Evolutionary conservation across 2,888 invertebrate species (phyloP).

Genomic region (Ennomos erosarius): DNA sequence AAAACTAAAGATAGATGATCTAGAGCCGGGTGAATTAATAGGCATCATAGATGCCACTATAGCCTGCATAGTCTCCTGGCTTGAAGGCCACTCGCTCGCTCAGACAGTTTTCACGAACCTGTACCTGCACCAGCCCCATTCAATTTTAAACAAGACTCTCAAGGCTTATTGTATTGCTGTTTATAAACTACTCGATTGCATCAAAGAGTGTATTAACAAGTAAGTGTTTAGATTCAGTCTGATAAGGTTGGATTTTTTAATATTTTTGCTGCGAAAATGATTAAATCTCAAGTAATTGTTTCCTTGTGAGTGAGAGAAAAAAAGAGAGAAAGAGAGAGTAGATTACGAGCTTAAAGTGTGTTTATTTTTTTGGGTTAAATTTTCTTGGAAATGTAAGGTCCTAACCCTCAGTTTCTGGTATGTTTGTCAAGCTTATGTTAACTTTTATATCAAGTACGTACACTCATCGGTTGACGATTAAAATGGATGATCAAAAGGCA

Average conservation of each 20-base stretch:
- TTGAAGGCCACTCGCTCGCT: conserved; percentile 98
- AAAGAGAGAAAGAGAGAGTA: too few relatives aligned
- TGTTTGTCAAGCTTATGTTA: too few relatives aligned
- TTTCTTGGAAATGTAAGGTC: too few relatives aligned
- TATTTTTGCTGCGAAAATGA: too few relatives aligned
- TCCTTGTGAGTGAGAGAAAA: neutral
- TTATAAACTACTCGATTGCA: conserved; percentile 95
- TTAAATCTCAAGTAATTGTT: conserved; percentile 2
- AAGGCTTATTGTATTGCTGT: conserved; percentile 94
- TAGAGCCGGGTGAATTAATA: conserved; percentile 92
- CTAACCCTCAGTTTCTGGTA: too few relatives aligned
- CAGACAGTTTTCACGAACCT: conserved; percentile 99
- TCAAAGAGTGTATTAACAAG: conserved; percentile 95
- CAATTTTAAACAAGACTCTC: conserved; percentile 92
- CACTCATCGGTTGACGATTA: too few relatives aligned
- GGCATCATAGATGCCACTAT: conserved; percentile 97
- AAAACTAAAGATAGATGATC: conserved; percentile 90
- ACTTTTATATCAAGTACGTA: too few relatives aligned
- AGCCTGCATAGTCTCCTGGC: conserved; percentile 97
- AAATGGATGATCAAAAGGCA: too few relatives aligned
- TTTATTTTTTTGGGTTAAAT: too few relatives aligned
- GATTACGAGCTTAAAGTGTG: too few relatives aligned
- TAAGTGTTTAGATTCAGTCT: conserved; percentile 64
- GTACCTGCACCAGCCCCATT: conserved; percentile 95
- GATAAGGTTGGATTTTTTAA: too few relatives aligned